These are phyloP conservation scores for Vannuccia rotundouncinata DNA, from an alignment of 2,888 invertebrate species.

Conservation along the genomic window DNA sequence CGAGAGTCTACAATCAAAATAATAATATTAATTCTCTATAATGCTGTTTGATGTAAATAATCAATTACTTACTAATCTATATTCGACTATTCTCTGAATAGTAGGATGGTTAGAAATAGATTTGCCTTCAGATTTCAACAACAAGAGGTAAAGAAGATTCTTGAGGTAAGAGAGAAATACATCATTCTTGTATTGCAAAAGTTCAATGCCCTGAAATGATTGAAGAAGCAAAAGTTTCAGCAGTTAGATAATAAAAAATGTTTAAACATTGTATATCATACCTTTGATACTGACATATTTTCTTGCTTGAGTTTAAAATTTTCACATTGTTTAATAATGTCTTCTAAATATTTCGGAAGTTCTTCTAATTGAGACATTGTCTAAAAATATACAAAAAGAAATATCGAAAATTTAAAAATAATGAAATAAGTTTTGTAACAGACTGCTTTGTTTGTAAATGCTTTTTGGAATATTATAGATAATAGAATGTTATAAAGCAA, in stretches of 20 bases:
- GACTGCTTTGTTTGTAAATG: too few relatives aligned
- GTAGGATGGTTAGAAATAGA: not conserved
- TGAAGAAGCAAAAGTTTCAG: not conserved
- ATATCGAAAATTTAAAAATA: too few relatives aligned
- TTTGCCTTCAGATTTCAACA: not conserved
- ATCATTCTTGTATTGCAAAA: not conserved
- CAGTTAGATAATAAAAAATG: not conserved
- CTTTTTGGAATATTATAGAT: too few relatives aligned
- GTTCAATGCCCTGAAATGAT: not conserved
- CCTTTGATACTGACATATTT: not conserved
- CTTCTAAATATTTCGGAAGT: not conserved
- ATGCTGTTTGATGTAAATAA: too few relatives aligned
- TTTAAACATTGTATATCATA: not conserved
- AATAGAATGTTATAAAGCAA: too few relatives aligned
- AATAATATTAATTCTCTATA: too few relatives aligned
- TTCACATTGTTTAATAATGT: not conserved
- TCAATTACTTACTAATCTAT: not conserved
- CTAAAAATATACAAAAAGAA: not conserved
- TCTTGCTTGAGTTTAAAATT: not conserved
- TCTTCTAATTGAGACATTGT: not conserved
- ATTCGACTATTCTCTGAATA: not conserved
- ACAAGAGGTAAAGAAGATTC: not conserved
- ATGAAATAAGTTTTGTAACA: too few relatives aligned
- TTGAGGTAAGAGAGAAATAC: not conserved
- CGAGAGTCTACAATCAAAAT: not conserved